phyloP scores from a whole-genome alignment of 64 coral and sea anemone species.

The Montipora foliosa region DNA sequence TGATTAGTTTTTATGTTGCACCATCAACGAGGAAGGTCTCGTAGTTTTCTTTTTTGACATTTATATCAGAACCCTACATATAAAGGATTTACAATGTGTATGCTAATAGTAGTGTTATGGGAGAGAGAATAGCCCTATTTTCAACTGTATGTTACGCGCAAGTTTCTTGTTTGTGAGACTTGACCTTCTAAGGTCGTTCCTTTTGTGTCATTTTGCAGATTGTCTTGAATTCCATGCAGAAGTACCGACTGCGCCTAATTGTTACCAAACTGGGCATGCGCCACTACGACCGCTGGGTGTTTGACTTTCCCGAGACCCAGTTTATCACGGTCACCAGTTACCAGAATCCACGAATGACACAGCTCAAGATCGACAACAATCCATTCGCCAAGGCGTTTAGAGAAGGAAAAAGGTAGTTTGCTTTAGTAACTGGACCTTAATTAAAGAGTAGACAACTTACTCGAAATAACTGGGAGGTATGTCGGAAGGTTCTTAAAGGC shows the following conservation, averaged over 20 bases:
- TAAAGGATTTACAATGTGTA: too few relatives aligned
- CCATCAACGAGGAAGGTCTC: too few relatives aligned
- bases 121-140: too few relatives aligned
- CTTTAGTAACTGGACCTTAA: neutral
- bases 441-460: too few relatives aligned
- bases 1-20: too few relatives aligned
- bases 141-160: too few relatives aligned
- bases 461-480: too few relatives aligned
- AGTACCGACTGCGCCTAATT: constrained; percentile 74
- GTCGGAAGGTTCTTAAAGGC: too few relatives aligned
- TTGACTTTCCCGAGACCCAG: constrained; percentile 85
- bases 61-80: too few relatives aligned
- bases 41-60: too few relatives aligned
- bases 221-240: constrained; percentile 77
- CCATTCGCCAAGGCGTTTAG: constrained; percentile 94
- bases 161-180: too few relatives aligned
- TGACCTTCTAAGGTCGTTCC: neutral
- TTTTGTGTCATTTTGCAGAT: constrained; percentile 41
- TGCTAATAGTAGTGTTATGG: too few relatives aligned
- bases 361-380: constrained; percentile 93
- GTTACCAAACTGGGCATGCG: constrained; percentile 73
- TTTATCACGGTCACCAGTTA: constrained; percentile 95
- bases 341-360: constrained; percentile 86
- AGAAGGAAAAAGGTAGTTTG: constrained; percentile 82
- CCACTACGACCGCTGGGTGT: constrained; percentile 81